phyloP scores from a whole-genome alignment of 2,797 vertebrate species.

The Pantherophis vulpinus region DNA sequence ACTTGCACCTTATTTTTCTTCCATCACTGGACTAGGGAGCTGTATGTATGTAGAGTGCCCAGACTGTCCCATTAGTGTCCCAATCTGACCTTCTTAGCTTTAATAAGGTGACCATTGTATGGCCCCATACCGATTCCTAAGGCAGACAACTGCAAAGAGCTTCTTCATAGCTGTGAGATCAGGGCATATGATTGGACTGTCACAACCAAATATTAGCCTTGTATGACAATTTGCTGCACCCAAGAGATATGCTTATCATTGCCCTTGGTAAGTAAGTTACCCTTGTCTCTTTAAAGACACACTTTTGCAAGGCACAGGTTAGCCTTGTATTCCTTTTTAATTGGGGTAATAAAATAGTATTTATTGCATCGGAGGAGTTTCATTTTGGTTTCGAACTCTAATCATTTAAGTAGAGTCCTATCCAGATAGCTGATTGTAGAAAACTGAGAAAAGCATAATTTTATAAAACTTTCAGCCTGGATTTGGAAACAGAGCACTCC shows the following conservation, averaged over 20 bases:
- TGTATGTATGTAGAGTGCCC: background rate
- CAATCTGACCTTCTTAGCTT: background rate
- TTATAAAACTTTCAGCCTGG: slow-evolving; percentile 25
- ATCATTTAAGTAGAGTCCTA: background rate
- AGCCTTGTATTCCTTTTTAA: slow-evolving; percentile 45
- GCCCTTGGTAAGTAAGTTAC: background rate
- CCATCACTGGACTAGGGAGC: background rate
- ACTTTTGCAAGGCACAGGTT: slow-evolving; percentile 44
- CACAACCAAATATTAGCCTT: background rate
- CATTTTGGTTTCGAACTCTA: slow-evolving; percentile 16
- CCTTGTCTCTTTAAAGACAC: slow-evolving; percentile 32
- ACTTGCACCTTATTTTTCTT: background rate
- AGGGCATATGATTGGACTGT: background rate
- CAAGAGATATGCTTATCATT: background rate
- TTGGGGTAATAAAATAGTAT: slow-evolving; percentile 50
- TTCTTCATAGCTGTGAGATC: background rate
- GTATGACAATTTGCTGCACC: background rate
- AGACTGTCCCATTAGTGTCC: background rate
- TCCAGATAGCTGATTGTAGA: slow-evolving; percentile 18
- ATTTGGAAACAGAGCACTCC: slow-evolving; percentile 21
- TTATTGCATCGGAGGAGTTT: slow-evolving; percentile 37
- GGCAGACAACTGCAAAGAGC: background rate
- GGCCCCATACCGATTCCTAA: background rate
- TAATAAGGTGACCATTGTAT: background rate
- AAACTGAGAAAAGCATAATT: slow-evolving; percentile 42